A percentile compares a stretch with the other conserved stretches of the same genome.
phyloP scores from a whole-genome alignment of 2,888 invertebrate genomes.

The Drosophila mimetica region DNA sequence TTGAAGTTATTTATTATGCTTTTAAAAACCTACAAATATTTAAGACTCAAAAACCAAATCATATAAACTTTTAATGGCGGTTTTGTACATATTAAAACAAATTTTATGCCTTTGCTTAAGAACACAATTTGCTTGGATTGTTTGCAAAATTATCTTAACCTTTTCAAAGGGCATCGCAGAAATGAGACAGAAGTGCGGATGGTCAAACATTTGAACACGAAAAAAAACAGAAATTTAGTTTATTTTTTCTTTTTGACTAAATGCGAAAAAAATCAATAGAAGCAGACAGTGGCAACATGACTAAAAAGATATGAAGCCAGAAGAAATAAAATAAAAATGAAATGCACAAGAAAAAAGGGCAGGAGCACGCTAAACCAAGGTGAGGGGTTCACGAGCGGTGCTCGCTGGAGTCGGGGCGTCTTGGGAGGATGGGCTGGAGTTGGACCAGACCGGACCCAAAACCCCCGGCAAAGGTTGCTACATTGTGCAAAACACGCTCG shows the following conservation, averaged over 20 bases:
- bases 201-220: conserved; percentile 66
- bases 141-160: not conserved
- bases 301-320: conserved; percentile 65
- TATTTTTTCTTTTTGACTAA: conserved; percentile 52
- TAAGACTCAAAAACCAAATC: too few relatives aligned
- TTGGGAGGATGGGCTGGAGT: conserved; percentile 40
- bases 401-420: conserved; percentile 14
- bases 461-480: conserved; percentile 68
- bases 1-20: too few relatives aligned
- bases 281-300: conserved; percentile 82
- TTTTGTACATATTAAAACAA: too few relatives aligned
- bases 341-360: conserved; percentile 47
- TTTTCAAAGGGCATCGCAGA: not conserved
- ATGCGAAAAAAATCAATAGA: conserved; percentile 85
- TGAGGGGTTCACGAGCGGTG: conserved; percentile 20
- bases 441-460: conserved; percentile 31
- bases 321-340: conserved; percentile 69
- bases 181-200: conserved; percentile 45
- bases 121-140: not conserved
- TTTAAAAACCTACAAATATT: too few relatives aligned
- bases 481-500: conserved; percentile 74
- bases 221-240: conserved; percentile 44
- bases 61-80: too few relatives aligned
- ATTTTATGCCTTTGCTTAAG: too few relatives aligned
- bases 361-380: conserved; percentile 46